Evolutionary conservation across 2,888 invertebrate genomes (phyloP).

Genomic region (Scrobipalpa costella): DNA sequence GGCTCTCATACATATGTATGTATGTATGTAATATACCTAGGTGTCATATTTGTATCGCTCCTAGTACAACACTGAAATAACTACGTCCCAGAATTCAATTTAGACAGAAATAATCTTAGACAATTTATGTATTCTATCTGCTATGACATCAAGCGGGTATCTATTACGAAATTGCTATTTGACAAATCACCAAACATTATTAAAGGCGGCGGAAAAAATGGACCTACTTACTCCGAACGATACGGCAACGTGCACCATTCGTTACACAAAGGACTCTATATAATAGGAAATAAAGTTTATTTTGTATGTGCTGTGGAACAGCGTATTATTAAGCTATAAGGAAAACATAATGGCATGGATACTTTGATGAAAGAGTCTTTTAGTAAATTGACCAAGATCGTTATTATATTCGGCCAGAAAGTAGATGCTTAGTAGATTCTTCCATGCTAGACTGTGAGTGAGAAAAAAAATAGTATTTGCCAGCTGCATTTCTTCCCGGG

Average conservation of each 20-base stretch:
- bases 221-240: slow-evolving; percentile 69
- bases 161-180: slow-evolving; percentile 80
- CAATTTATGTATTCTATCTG: slow-evolving; percentile 67
- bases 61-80: too few species aligned
- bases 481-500: too few species aligned
- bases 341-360: slow-evolving; percentile 65
- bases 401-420: slow-evolving; percentile 35
- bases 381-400: slow-evolving; percentile 60
- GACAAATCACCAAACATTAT: slow-evolving; percentile 80
- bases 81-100: too few species aligned
- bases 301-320: slow-evolving; percentile 47
- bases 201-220: slow-evolving; percentile 77
- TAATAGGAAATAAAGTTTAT: slow-evolving; percentile 40
- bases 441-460: too few species aligned
- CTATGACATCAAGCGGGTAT: slow-evolving; percentile 73
- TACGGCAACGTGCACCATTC: slow-evolving; percentile 43
- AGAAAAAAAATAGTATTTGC: too few species aligned
- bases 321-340: slow-evolving; percentile 66
- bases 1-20: too few species aligned
- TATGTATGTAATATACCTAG: too few species aligned
- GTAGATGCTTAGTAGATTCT: slow-evolving; percentile 30
- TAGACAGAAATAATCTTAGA: slow-evolving; percentile 37
- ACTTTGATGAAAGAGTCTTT: slow-evolving; percentile 66
- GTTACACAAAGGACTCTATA: slow-evolving; percentile 47
- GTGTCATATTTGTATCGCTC: too few species aligned